A percentile compares a stretch with the other conserved stretches of the same genome.
Conservation (phyloP, 2,888 invertebrate species). For the Argyresthia albistria region DNA sequence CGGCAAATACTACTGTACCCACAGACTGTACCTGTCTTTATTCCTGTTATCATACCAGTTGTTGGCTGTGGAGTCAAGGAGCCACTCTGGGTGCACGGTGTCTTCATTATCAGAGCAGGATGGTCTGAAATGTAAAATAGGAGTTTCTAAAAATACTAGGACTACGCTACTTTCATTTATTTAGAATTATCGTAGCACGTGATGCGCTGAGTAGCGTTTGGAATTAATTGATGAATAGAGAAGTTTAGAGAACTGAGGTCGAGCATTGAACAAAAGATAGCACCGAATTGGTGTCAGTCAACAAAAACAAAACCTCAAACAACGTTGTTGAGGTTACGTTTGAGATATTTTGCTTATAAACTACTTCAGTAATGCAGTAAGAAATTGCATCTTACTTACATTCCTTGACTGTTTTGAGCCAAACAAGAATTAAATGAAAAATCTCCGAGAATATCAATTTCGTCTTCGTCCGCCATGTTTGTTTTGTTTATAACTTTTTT, state of each 20-base stretch:
- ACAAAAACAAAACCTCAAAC: neutral
- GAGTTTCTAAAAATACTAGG: too few relatives aligned
- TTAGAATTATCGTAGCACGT: too few relatives aligned
- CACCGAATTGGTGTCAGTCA: neutral
- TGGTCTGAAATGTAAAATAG: conserved; percentile 28
- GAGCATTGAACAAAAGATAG: too few relatives aligned
- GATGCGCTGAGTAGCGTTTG: too few relatives aligned
- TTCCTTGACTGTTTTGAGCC: conserved; percentile 71
- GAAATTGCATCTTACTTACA: conserved; percentile 53
- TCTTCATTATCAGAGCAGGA: conserved; percentile 73
- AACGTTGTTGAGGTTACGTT: neutral
- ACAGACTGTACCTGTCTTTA: conserved; percentile 18
- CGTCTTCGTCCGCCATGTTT: conserved; percentile 80
- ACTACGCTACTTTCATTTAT: too few relatives aligned
- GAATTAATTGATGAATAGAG: too few relatives aligned
- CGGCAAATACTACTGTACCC: too few relatives aligned
- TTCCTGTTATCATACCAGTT: conserved; percentile 73
- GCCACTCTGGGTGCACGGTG: conserved; percentile 76
- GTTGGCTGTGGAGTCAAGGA: conserved; percentile 73
- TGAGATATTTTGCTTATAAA: neutral
- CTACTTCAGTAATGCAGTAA: neutral
- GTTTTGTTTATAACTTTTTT: conserved; percentile 7
- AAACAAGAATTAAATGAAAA: conserved; percentile 77
- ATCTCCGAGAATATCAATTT: conserved; percentile 81
- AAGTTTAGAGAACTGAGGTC: too few relatives aligned